Base-by-base conservation (phyloP, 2,888 invertebrate species). In the Athrips mouffetella region DNA sequence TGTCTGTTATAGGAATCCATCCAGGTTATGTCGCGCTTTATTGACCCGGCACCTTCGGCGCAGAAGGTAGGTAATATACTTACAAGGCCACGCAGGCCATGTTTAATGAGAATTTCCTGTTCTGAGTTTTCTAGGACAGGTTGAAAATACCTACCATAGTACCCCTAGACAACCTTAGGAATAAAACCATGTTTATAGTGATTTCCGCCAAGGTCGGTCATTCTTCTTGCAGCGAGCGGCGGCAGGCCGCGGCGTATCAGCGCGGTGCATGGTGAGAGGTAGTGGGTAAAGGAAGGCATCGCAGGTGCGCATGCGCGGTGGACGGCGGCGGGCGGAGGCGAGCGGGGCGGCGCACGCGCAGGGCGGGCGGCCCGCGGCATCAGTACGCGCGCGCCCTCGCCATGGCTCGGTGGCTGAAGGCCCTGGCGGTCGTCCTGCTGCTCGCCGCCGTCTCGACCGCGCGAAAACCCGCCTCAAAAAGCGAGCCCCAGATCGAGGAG, bases 401-500 rank as follows among this genome's bases (percentile, higher is more conserved):
- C 80, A 89, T 88, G 89, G 86, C 86, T 81, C 85, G 87, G 76
- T 85, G 82, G 83, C 78, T 85, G 79, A 74, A 78, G 80, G 83
- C 80, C 76, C 74, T 86, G 67, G 79, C 76, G 75, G 82, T 80
- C 69, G 73, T 85, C 69, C 81, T 91, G 80, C 87, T 91, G 80
- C 87, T 91, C 73, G 80, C 85, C 81, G 82, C 74, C 67, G 77
- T 84, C 84, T 82, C 75, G 77, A 76, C 80, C 73, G 70, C 82
- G 74, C 89, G 87, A 58, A 80, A 76, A 64, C 67, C 75, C 63
- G 64, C 76, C 60, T 60, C 66, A 64, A 88, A 88, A 65, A 72
- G 74, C 67, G 94, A 94, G 76, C 92, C 95, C 81, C 93, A 94
- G 89, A 96, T 96, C 90, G 96, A 96, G 89, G 96, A 96, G 90